Base-by-base conservation (phyloP, 2,797 vertebrate genomes). In the Sorex maritimensis region DNA sequence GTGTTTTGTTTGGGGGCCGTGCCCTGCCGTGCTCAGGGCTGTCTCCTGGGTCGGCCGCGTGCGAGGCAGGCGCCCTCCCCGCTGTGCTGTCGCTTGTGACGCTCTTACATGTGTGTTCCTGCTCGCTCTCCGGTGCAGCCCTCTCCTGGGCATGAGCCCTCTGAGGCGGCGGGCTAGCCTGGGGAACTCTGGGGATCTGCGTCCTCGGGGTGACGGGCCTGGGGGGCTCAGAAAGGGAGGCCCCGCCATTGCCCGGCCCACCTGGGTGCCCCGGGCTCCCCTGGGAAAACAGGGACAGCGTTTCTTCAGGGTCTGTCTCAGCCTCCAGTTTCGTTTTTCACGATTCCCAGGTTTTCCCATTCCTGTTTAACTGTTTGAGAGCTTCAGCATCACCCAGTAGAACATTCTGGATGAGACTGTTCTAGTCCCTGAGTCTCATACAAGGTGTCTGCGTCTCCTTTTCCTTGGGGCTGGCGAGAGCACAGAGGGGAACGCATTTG, bases 341-440 rank as follows among this genome's bases (percentile, higher is more conserved):
- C 10, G 15, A 38, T 46, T 88, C 14, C 55, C 30, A 13, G 80
- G 72, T 90, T 77, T 1, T 6, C 44, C 26, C 17, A 19, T 21
- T 10, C 24, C 24, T 67, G 23, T 58, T 58, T n/a, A n/a, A n/a
- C n/a, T 58, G 19, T 3, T 58, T 19, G 6, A 23, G 11, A 67
- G 10, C 28, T 28, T 67, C 5, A 69, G 67, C 10, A 28, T 11
- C 10, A 26, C 2, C 23, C 2, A 4, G 5, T 73, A 85, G 52
- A 73, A 81, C 44, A 81, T 95, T 71, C 41, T 88, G 28, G 65
- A 30, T 52, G 28, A 28, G 81, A 82, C 78, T 87, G 49, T 28
- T 91, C 38, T 67, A 49, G 67, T 81, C 14, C 81, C 19, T 86
- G 87, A 58, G 63, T 87, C 19, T 78, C 67, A 15, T 69, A 78